Evolutionary conservation across 1,140 invertebrate species (phyloP), one percentile per base, ranked within the genome.

Genomic region (Neodiprion fabricii): DNA sequence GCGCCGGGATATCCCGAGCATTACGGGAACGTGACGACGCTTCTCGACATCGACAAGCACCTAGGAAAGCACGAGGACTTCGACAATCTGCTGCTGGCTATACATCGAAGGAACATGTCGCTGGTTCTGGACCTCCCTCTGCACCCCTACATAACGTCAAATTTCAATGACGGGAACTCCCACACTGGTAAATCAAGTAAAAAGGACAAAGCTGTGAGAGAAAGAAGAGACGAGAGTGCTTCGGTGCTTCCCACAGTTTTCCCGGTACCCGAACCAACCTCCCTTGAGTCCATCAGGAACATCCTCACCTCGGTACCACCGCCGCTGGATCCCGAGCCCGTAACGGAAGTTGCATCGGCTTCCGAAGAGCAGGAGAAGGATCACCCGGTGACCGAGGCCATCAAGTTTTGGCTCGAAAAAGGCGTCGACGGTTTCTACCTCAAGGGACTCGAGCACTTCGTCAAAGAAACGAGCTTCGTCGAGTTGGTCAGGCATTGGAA

Each of bases 341-440:
- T 76, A 17, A 68, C 70, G 0, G 75, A 21, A 74, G 2, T 68
- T 71, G 7, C 75, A 73, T 75, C 50, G 73, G 4, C 76, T 0
- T 53, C 71, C 71, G 68, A 65, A 0, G 73, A 78, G 12, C 11
- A 14, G 11, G 72, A 74, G 1, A 79, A 79, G 48, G 79, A 84
- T 3, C 82, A 88, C 74, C 74, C 84, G 7, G 81, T 92, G 2
- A 40, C 28, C 28, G 28, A 40, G 65, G 91, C 92, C 0, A 86
- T 96, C 10, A 84, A 85, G 11, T 91, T 90, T 84, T 96, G 95
- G 95, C 74, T 90, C 1, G 77, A 87, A 5, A 86, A 91, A 72
- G 92, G 92, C 1, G 92, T 96, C 0, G 92, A 95, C 86, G 95
- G 95, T 0, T 95, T 96, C 84, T 96, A 95, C 85, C 85, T 96